Base-by-base conservation (phyloP, 2,888 invertebrate genomes). In the Caenorhabditis sp. region DNA sequence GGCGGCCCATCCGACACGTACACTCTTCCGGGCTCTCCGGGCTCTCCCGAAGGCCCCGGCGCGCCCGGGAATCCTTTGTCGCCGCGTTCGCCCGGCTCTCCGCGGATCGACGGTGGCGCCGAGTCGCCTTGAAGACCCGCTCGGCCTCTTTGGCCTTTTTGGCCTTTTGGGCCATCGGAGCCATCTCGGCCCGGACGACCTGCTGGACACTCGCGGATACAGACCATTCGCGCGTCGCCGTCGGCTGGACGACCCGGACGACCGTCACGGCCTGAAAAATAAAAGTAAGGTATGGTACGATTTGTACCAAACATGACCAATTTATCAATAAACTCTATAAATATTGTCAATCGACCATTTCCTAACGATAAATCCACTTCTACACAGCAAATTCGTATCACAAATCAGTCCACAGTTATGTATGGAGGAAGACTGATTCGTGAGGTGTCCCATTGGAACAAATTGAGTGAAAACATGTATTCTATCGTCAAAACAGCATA, bases 1-100 rank as follows among this genome's bases (percentile, higher is more conserved):
- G 82, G 82, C 20, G 82, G 82, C 1, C 82, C 82, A 43, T 79
- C 79, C 15, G 78, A 65, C 17, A 62, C 70, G 37, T 76, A 82
- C 0, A 82, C 50, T 45, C 72, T 63, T 66, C 82, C 82, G 7
- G 75, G 72, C 26, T 80, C 82, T 17, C 82, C 82, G 6, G 75
- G 30, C 17, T 82, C 78, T 15, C 81, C 81, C 2, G 50, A 22
- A 22, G 46, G 61, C 20, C 81, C 81, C 1, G 61, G 48, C 1
- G 37, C 53, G 24, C 81, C 81, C 9, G 66, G 55, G 32, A 79
- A 79, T 1, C 82, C 82, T n/a, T 70, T 72, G 11, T 82, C 82
- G 24, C 82, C 79, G 20, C 68, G 61, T 22, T 43, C 61, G 41
- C 80, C 80, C 2, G 63, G 75, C 20, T 77, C 77, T 46, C 80